These are phyloP conservation scores for Lota lota DNA, from an alignment of 2,113 vertebrate species.

Conservation along the genomic window DNA sequence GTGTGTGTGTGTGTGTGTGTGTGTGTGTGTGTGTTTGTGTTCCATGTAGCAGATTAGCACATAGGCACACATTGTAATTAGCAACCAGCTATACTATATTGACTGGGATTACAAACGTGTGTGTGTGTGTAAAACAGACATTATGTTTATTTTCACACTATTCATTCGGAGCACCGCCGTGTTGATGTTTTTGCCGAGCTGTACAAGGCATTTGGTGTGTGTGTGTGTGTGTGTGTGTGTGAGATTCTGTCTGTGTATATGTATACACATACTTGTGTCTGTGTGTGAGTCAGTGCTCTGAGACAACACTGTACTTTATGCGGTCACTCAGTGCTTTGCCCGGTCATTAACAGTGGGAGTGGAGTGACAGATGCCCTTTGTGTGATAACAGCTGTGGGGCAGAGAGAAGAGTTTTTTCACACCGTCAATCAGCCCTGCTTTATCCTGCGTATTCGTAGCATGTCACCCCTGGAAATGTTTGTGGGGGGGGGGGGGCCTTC, in stretches of 20 bases:
- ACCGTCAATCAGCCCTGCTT: constrained; percentile 46
- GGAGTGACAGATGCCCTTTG: constrained; percentile 46
- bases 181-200: too few species aligned
- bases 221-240: too few species aligned
- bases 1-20: constrained; percentile 2
- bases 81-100: too few species aligned
- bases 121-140: too few species aligned
- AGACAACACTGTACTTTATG: constrained; percentile 8
- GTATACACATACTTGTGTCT: not conserved
- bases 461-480: constrained; percentile 36
- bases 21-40: not conserved
- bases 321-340: constrained; percentile 29
- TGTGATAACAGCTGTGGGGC: constrained; percentile 57
- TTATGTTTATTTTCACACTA: too few species aligned
- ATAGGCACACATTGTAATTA: too few species aligned
- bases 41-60: too few species aligned
- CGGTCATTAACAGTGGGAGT: not conserved
- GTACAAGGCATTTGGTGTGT: not conserved
- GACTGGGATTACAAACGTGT: too few species aligned
- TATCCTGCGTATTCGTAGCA: constrained; percentile 53
- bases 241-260: too few species aligned
- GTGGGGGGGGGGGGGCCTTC: constrained; percentile 15
- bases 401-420: constrained; percentile 47
- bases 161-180: too few species aligned
- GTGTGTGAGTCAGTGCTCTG: not conserved